Base-by-base conservation (phyloP, 2,888 invertebrate species). In the Muschampia plurimacula region DNA sequence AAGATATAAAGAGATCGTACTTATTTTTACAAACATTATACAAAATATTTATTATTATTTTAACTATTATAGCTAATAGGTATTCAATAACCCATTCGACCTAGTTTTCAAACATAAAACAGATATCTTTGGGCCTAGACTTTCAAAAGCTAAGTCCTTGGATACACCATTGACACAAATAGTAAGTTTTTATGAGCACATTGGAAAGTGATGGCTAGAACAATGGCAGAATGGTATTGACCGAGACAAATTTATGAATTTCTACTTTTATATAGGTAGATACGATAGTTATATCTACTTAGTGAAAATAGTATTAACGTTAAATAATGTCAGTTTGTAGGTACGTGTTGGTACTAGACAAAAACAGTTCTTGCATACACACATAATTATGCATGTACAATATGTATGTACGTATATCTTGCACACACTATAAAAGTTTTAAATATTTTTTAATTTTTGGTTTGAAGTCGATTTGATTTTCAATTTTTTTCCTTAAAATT, bases 141-240 rank as follows among this genome's bases (percentile, higher is more conserved):
- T 67, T 68, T 60, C 46, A 41, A 67, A 67, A 44, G 57, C 41
- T 3, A 60, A 49, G 49, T 62, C 68, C 60, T 49, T 62, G 22
- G 15, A 2, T 1, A 41, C 22, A 32, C 59, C 32, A 57, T 64
- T 64, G 71, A 52, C 66, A 60, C 59, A 49, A 57, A 44, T 71
- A 57, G 36, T 22, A 59, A 32, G 6, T 49, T 71, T 66, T 71
- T 44, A 57, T 4, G n/a, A 32, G 4, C 36, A 13, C 44, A n/a
- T 57, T 70, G 32, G 70, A 70, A 70, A 70, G 70, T 70, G 64
- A 57, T 44, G 64, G 49, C 12, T 57, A 70, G 70, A 70, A 64
- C 70, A 64, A 65, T 65, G 44, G 57, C 8, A 57, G 64, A 70
- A 65, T 65, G 46, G 65, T 15, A 41, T 46, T 65, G 41, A 59